These are phyloP conservation scores for Ailurus styani DNA, from an alignment of 2,113 vertebrate genomes.

Conservation along the genomic window DNA sequence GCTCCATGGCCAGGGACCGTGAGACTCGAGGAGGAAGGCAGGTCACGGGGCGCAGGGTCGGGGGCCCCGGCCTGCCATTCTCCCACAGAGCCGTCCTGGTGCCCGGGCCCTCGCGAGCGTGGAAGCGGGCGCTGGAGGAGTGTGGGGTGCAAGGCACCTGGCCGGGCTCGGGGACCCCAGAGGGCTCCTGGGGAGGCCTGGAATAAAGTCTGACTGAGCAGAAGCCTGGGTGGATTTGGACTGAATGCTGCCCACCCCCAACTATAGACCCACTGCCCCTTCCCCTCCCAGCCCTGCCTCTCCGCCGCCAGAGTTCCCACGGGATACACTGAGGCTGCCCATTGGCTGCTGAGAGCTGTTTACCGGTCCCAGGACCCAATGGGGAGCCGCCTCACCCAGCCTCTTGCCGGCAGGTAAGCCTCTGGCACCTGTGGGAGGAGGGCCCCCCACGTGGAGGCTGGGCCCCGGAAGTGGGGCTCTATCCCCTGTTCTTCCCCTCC, in stretches of 20 bases:
- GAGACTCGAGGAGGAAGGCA: neutral
- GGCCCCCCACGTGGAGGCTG: neutral
- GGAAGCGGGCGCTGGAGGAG: neutral
- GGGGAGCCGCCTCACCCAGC: neutral
- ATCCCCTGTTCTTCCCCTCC: neutral
- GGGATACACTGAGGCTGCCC: neutral
- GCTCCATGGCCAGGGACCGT: neutral
- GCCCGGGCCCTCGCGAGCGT: neutral
- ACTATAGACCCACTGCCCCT: neutral
- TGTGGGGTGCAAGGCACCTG: neutral
- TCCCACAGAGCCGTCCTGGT: neutral
- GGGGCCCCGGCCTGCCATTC: neutral
- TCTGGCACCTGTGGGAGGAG: neutral
- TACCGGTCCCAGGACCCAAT: neutral
- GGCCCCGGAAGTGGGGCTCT: neutral
- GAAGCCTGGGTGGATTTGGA: neutral
- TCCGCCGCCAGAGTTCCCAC: neutral
- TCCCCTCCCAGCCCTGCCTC: neutral
- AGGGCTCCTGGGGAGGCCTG: neutral
- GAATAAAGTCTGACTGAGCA: slow-evolving; percentile 46
- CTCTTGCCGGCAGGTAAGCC: slow-evolving; percentile 17
- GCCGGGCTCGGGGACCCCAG: neutral
- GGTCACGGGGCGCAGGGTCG: neutral
- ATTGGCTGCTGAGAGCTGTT: slow-evolving; percentile 50
- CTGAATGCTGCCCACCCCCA: neutral